Evolutionary conservation across 2,888 invertebrate genomes (phyloP).

Genomic region (Agonopterix subpropinquella): DNA sequence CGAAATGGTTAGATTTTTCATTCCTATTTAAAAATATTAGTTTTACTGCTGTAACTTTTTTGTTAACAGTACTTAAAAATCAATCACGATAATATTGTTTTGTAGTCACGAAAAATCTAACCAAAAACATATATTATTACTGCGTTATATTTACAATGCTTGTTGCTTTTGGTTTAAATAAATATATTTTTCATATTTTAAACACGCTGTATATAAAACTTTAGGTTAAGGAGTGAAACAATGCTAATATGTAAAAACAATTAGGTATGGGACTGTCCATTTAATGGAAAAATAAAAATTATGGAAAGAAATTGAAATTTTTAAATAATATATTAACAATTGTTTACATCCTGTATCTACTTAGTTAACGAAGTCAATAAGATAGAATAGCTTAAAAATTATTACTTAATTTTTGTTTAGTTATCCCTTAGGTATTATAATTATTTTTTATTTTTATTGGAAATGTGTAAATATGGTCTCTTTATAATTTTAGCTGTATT

Average conservation of each 20-base stretch:
- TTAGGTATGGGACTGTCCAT: constrained; percentile 28
- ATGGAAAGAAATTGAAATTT: constrained; percentile 8
- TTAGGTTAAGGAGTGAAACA: constrained; percentile 54
- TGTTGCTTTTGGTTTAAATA: constrained; percentile 23
- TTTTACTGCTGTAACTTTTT: too few species aligned
- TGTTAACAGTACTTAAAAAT: background rate
- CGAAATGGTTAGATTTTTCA: background rate
- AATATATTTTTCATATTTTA: constrained; percentile 52
- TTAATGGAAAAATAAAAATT: constrained; percentile 33
- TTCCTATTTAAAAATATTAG: background rate
- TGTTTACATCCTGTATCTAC: constrained; percentile 58
- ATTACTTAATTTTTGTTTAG: constrained; percentile 40
- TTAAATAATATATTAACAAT: constrained; percentile 20
- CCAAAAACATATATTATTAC: constrained; percentile 2
- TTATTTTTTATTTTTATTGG: constrained; percentile 10
- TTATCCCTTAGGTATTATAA: constrained; percentile 10
- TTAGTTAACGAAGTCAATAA: constrained; percentile 20
- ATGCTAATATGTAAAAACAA: constrained; percentile 33
- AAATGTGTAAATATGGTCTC: constrained; percentile 7
- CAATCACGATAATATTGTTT: too few species aligned
- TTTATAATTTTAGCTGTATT: constrained; percentile 10
- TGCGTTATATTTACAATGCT: constrained; percentile 21
- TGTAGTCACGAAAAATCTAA: too few species aligned
- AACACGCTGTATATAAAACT: constrained; percentile 47
- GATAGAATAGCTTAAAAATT: constrained; percentile 32